Conservation (phyloP, 2,113 vertebrate genomes). For the Camelus dromedarius region DNA sequence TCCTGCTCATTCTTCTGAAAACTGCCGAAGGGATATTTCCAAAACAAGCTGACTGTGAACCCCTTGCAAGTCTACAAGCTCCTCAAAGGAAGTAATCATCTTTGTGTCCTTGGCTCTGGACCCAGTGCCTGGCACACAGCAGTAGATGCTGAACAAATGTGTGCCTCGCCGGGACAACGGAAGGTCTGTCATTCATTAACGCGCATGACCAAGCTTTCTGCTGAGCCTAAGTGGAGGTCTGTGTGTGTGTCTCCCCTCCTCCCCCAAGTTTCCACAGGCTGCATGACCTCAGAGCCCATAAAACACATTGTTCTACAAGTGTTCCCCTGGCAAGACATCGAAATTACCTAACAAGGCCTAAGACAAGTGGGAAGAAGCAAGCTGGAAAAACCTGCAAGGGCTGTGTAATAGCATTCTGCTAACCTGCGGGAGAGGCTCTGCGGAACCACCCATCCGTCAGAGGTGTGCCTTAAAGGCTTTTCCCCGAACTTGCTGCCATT, state of each 20-base stretch:
- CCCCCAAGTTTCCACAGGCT: background rate
- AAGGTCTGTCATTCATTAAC: constrained; percentile 28
- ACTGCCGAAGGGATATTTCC: constrained; percentile 64
- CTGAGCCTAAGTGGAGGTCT: background rate
- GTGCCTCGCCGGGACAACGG: background rate
- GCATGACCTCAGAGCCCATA: background rate
- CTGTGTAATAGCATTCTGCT: background rate
- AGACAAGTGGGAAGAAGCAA: constrained; percentile 46
- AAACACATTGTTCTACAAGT: background rate
- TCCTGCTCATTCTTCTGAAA: constrained; percentile 18
- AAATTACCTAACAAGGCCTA: background rate
- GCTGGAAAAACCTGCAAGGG: background rate
- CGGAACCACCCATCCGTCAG: background rate
- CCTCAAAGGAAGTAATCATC: background rate
- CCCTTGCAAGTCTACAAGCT: constrained; percentile 4
- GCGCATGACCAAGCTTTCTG: background rate
- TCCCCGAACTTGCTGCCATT: background rate
- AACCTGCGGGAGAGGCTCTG: background rate
- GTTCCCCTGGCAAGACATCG: background rate
- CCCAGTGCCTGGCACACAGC: background rate
- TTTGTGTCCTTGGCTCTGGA: constrained; percentile 16
- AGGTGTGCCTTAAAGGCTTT: background rate
- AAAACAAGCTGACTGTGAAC: constrained; percentile 58
- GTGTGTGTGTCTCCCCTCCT: background rate
- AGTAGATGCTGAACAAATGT: constrained; percentile 42